A percentile compares a stretch with the other conserved stretches of the same genome.
Conservation (phyloP, 1,140 invertebrate genomes). For the Temnothorax longispinosus region DNA sequence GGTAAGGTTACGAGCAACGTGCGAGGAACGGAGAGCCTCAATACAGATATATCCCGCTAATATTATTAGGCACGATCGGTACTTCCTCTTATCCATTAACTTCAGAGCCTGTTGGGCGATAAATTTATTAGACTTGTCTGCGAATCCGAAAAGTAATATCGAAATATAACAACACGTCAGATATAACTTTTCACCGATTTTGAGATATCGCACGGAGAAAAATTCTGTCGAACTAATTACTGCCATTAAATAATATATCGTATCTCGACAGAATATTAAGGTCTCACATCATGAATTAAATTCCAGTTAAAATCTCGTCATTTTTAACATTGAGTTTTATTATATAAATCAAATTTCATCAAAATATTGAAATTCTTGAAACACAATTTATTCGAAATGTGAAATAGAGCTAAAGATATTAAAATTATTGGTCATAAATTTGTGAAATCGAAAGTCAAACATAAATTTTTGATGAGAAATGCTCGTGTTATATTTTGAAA, state of each 20-base stretch:
- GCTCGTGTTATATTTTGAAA: background rate
- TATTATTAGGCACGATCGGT: slow-evolving; percentile 58
- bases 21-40: background rate
- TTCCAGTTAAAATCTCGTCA: background rate
- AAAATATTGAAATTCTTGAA: background rate
- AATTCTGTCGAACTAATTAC: slow-evolving; percentile 25
- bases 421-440: background rate
- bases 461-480: background rate
- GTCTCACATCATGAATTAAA: background rate
- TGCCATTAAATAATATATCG: slow-evolving; percentile 46
- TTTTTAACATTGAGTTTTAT: slow-evolving; percentile 14
- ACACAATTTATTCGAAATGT: background rate
- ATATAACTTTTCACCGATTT: slow-evolving; percentile 19
- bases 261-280: slow-evolving; percentile 9
- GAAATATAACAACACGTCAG: background rate
- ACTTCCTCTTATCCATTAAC: slow-evolving; percentile 4
- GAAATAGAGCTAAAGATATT: background rate
- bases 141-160: background rate
- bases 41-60: background rate
- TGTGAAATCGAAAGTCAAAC: background rate
- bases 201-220: background rate
- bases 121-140: slow-evolving; percentile 26
- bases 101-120: background rate
- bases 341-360: background rate
- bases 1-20: slow-evolving; percentile 50